A percentile compares a stretch with the other conserved stretches of the same genome.
Conservation (phyloP, 1,140 invertebrate species). For the Cydia splendana region DNA sequence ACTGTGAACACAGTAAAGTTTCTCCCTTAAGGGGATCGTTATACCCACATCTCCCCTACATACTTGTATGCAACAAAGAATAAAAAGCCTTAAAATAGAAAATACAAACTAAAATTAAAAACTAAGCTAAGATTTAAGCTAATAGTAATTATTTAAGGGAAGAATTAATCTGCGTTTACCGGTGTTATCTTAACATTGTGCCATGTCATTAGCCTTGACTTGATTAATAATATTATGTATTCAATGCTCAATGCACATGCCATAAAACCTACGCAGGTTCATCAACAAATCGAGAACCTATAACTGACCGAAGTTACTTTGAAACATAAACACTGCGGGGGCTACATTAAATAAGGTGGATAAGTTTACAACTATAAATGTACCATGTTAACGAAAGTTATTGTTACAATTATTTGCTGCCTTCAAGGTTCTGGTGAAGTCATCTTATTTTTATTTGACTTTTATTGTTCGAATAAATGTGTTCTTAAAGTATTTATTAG, state of each 20-base stretch:
- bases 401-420: neutral
- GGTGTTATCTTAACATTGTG: neutral
- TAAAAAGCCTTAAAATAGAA: no score
- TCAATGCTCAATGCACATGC: slow-evolving; percentile 12
- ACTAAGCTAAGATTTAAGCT: no score
- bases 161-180: neutral
- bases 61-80: no score
- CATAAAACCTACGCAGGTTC: slow-evolving; percentile 16
- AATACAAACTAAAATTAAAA: no score
- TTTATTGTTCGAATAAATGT: slow-evolving; percentile 23
- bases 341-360: slow-evolving; percentile 18
- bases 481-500: neutral
- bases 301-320: neutral
- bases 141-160: neutral
- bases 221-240: slow-evolving; percentile 26
- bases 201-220: slow-evolving; percentile 19
- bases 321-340: slow-evolving; percentile 9
- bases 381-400: slow-evolving; percentile 17
- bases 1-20: no score
- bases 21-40: no score
- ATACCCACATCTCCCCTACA: no score
- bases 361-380: slow-evolving; percentile 25
- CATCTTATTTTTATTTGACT: slow-evolving; percentile 9
- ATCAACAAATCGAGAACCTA: slow-evolving; percentile 8
- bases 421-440: slow-evolving; percentile 22